These are phyloP conservation scores for Leptinotarsa tumamoca DNA, from an alignment of 2,888 invertebrate species.

Conservation along the genomic window DNA sequence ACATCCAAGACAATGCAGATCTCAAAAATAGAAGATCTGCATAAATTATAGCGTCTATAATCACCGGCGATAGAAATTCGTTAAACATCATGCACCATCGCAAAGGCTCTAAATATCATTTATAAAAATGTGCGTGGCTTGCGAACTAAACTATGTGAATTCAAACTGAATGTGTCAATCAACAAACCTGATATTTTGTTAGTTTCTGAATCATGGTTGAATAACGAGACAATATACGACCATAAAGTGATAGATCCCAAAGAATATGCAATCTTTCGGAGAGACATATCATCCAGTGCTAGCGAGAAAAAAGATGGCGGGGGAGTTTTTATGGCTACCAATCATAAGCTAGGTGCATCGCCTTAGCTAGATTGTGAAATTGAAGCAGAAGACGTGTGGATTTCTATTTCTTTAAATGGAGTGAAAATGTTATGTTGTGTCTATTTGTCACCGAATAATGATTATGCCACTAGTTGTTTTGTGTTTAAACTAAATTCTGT, in stretches of 20 bases:
- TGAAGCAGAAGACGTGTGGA: conserved; percentile 27
- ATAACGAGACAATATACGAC: conserved; percentile 23
- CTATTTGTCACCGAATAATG: conserved; percentile 23
- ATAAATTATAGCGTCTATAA: too few relatives aligned
- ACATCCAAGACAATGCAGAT: conserved; percentile 29
- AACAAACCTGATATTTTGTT: conserved; percentile 28
- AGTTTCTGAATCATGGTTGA: conserved; percentile 29
- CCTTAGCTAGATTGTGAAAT: conserved; percentile 14
- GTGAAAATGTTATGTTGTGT: conserved; percentile 12
- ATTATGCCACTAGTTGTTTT: conserved; percentile 13
- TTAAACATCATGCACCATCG: too few relatives aligned
- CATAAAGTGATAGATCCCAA: conserved; percentile 27
- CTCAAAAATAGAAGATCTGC: conserved; percentile 10
- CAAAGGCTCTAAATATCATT: too few relatives aligned
- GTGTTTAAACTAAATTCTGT: conserved; percentile 9
- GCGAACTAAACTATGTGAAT: conserved; percentile 24
- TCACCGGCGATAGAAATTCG: too few relatives aligned
- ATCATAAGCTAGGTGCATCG: conserved; percentile 21
- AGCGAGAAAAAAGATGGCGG: conserved; percentile 28
- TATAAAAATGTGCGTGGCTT: background rate
- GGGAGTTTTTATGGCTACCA: conserved; percentile 31
- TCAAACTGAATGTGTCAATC: conserved; percentile 26
- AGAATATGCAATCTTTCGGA: conserved; percentile 29
- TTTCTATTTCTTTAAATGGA: background rate
- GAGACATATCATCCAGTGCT: conserved; percentile 29